These are phyloP conservation scores for Microtus pennsylvanicus DNA, from an alignment of 2,113 vertebrate genomes.

Conservation along the genomic window DNA sequence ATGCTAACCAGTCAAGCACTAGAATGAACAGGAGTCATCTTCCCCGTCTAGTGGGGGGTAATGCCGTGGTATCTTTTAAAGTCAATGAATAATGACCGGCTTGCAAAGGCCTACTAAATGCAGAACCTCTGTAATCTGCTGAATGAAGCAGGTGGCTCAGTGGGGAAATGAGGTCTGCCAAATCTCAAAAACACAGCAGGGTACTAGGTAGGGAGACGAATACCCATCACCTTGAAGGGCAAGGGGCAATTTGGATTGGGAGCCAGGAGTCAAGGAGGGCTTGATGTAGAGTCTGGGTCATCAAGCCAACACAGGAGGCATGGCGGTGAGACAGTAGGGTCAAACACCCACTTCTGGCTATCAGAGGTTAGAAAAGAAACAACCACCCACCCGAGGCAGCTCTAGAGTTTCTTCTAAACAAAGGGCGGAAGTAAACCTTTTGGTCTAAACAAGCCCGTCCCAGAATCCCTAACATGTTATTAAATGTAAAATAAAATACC, in stretches of 20 bases:
- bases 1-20: too few relatives aligned
- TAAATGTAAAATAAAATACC: constrained; percentile 78
- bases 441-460: constrained; percentile 74
- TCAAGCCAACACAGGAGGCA: neutral
- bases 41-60: neutral
- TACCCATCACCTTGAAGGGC: neutral
- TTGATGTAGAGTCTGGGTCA: constrained; percentile 25
- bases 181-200: neutral
- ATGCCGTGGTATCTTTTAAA: neutral
- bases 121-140: too few relatives aligned
- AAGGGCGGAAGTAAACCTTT: constrained; percentile 46
- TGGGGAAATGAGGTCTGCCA: neutral
- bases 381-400: neutral
- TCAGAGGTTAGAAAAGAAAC: constrained; percentile 35
- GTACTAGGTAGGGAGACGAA: neutral
- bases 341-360: neutral
- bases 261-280: neutral
- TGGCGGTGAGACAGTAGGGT: fast-evolving
- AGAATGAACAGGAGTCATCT: too few relatives aligned
- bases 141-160: too few relatives aligned
- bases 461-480: constrained; percentile 61
- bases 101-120: neutral
- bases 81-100: neutral
- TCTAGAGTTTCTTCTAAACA: constrained; percentile 58
- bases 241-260: neutral